Conservation (phyloP, 2,797 vertebrate species). For the Acipenser transmontanus region DNA sequence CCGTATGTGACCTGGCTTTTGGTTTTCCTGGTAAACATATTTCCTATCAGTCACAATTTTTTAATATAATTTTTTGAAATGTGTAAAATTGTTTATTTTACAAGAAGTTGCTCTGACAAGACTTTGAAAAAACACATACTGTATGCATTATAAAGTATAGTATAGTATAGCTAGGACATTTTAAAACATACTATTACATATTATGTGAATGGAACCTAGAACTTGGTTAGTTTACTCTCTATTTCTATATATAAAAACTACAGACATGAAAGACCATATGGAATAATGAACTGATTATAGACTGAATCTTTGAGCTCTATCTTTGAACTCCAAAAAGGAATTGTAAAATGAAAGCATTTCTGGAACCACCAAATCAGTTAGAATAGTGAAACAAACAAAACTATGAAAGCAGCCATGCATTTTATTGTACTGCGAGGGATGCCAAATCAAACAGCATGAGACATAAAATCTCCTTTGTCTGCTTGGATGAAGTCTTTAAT, state of each 20-base stretch:
- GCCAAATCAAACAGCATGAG: background rate
- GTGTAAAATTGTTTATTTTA: too few species aligned
- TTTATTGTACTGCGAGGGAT: background rate
- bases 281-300: constrained; percentile 6
- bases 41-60: too few species aligned
- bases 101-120: too few species aligned
- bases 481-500: background rate
- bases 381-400: background rate
- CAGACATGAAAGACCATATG: constrained; percentile 4
- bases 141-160: too few species aligned
- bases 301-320: background rate
- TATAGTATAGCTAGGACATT: background rate
- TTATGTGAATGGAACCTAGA: background rate
- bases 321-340: background rate
- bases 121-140: too few species aligned
- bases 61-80: too few species aligned
- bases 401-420: background rate
- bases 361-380: background rate
- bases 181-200: too few species aligned
- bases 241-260: background rate
- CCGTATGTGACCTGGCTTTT: too few species aligned
- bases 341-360: constrained; percentile 6
- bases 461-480: background rate
- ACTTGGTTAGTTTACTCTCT: background rate
- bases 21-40: too few species aligned